Conservation (phyloP, 2,797 vertebrate species). For the Darevskia mixta region DNA sequence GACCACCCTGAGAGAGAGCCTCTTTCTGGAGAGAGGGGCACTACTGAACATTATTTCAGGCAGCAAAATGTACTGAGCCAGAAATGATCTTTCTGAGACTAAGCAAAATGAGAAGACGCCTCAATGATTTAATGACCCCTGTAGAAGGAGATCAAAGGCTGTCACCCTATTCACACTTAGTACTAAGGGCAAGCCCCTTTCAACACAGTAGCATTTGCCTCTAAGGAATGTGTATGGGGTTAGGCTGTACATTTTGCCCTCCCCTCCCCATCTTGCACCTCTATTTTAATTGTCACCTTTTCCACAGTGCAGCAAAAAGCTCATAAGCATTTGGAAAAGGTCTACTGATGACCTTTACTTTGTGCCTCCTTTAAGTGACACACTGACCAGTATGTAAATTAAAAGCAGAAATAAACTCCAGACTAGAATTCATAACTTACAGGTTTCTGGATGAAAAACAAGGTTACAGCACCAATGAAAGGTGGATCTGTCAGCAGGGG, state of each 20-base stretch:
- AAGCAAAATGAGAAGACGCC: neutral
- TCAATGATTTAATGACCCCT: neutral
- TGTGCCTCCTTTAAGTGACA: neutral
- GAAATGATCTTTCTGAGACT: neutral
- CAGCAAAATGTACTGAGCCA: neutral
- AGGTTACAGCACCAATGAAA: constrained; percentile 92
- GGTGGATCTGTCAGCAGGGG: constrained; percentile 90
- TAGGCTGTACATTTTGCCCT: neutral
- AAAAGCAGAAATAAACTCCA: neutral
- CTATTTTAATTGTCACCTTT: neutral
- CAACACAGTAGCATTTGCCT: neutral
- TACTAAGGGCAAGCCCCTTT: neutral
- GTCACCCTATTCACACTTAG: neutral
- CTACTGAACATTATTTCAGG: neutral
- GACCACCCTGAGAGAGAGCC: neutral
- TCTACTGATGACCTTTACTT: neutral
- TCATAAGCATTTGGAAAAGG: neutral
- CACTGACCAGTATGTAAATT: neutral
- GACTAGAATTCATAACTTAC: constrained; percentile 79
- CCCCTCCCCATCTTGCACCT: neutral
- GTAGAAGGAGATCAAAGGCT: neutral
- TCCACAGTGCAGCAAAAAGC: neutral
- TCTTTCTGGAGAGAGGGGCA: no score
- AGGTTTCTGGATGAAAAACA: constrained; percentile 94
- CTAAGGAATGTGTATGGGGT: neutral